Evolutionary conservation across 2,113 vertebrate species (phyloP).

Genomic region (Atrichornis clamosus): DNA sequence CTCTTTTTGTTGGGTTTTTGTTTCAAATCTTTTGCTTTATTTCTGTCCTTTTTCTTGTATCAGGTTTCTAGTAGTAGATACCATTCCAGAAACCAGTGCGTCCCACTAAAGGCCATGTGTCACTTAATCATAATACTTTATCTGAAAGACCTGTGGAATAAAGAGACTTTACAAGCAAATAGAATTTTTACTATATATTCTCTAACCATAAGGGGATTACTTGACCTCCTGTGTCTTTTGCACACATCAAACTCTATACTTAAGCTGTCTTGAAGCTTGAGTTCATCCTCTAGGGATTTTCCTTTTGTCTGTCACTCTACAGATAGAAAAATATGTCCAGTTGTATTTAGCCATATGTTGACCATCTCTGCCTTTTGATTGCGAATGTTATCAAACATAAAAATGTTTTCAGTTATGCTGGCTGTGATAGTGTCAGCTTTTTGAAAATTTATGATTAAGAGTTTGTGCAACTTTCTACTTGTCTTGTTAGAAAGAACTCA

Average conservation of each 20-base stretch:
- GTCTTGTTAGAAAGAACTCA: background rate
- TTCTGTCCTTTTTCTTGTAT: background rate
- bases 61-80: background rate
- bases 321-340: slow-evolving; percentile 34
- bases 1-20: background rate
- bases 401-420: background rate
- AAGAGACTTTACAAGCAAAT: slow-evolving; percentile 50
- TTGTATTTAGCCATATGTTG: slow-evolving; percentile 11
- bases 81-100: background rate
- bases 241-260: slow-evolving; percentile 44
- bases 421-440: background rate
- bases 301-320: slow-evolving; percentile 53
- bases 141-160: slow-evolving; percentile 41
- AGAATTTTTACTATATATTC: slow-evolving; percentile 51
- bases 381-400: background rate
- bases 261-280: slow-evolving; percentile 53
- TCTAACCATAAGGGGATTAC: slow-evolving; percentile 50
- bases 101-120: slow-evolving; percentile 18
- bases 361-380: slow-evolving; percentile 23
- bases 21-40: background rate
- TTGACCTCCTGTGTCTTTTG: slow-evolving; percentile 53
- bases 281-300: slow-evolving; percentile 50
- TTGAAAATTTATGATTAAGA: background rate
- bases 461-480: background rate
- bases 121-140: slow-evolving; percentile 41